These are phyloP conservation scores for Porites divaricata DNA, from an alignment of 92 coral and sea anemone species.

Conservation along the genomic window DNA sequence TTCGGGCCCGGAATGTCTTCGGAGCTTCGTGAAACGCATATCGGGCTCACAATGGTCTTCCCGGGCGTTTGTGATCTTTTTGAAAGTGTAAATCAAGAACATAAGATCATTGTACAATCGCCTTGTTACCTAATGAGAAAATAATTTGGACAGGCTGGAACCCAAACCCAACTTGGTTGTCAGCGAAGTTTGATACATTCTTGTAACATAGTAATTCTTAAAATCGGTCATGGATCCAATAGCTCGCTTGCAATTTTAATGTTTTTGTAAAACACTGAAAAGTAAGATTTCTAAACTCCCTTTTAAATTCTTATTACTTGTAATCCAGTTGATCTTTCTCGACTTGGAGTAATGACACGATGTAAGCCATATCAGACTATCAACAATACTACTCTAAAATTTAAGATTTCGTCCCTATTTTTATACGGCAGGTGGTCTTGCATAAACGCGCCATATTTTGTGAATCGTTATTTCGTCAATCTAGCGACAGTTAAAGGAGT, in stretches of 20 bases:
- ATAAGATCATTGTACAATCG: not conserved
- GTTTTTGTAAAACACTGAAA: not conserved
- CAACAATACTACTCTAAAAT: not conserved
- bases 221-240: not conserved
- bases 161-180: not conserved
- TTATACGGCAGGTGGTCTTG: conserved; percentile 5
- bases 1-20: no score
- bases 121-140: not conserved
- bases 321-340: no score
- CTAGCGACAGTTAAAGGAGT: not conserved
- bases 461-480: not conserved
- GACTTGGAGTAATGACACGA: no score
- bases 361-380: not conserved
- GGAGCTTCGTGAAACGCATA: no score
- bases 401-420: not conserved
- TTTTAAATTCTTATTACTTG: no score
- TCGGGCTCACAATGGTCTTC: no score
- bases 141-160: conserved; percentile 7
- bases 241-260: not conserved
- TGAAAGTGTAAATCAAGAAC: not conserved
- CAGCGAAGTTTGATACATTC: not conserved
- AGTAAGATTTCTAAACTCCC: not conserved
- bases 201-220: not conserved
- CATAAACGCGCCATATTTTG: no score
- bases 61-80: not conserved